phyloP scores from a whole-genome alignment of 2,113 vertebrate species.

The Xenopus borealis region DNA sequence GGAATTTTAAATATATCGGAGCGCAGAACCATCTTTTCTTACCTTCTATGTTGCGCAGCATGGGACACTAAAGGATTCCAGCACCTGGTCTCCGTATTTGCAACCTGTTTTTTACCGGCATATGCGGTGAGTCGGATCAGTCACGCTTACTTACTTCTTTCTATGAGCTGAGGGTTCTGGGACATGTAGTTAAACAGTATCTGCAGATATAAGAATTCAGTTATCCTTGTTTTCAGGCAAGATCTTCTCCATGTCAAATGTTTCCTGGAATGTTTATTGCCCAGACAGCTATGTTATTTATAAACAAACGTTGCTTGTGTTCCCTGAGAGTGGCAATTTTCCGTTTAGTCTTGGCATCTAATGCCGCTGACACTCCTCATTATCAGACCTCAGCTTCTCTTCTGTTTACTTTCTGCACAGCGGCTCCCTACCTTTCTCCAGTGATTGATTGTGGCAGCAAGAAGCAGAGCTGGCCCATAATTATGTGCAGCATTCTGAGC shows the following conservation, averaged over 20 bases:
- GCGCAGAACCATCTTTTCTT: no score
- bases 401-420: not conserved
- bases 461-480: not conserved
- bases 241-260: not conserved
- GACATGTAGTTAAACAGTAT: no score
- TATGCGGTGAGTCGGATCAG: no score
- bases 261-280: not conserved
- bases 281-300: not conserved
- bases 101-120: no score
- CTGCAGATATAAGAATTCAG: no score
- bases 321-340: slow-evolving; percentile 16
- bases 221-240: no score
- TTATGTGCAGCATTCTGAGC: not conserved
- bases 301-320: not conserved
- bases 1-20: no score
- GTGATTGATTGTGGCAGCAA: not conserved
- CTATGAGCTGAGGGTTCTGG: no score
- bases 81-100: no score
- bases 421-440: not conserved
- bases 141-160: no score
- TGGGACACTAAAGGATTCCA: no score
- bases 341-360: not conserved
- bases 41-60: no score
- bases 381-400: slow-evolving; percentile 7
- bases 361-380: slow-evolving; percentile 15